Conservation (phyloP, 1,140 invertebrate species). For the Drosophila sechellia region DNA sequence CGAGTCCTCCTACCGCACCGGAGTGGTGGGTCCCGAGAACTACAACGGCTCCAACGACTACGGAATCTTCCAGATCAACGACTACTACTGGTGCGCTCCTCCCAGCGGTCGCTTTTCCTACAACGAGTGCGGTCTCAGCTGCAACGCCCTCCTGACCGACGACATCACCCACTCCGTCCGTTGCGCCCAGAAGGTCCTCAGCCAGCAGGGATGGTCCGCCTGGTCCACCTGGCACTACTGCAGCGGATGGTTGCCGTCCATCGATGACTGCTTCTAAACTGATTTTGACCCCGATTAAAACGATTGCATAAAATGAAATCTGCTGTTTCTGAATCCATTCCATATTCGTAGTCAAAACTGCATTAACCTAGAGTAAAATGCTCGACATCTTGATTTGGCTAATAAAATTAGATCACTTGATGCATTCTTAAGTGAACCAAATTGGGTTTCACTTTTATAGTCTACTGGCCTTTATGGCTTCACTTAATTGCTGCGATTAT, state of each 20-base stretch:
- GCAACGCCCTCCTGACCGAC: constrained; percentile 59
- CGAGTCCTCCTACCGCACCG: constrained; percentile 63
- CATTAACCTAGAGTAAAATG: too few species aligned
- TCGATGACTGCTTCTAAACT: constrained; percentile 61
- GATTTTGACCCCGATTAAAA: constrained; percentile 9
- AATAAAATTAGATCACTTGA: too few species aligned
- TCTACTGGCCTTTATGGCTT: neutral
- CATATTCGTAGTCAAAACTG: too few species aligned
- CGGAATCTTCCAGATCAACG: constrained; percentile 81
- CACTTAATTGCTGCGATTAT: constrained; percentile 1
- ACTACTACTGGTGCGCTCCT: constrained; percentile 76
- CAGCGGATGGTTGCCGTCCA: constrained; percentile 60
- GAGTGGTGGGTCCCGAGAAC: constrained; percentile 54
- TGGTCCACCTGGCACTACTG: constrained; percentile 75
- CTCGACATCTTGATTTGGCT: too few species aligned
- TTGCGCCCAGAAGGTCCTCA: constrained; percentile 67
- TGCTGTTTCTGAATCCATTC: neutral
- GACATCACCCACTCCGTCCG: constrained; percentile 63
- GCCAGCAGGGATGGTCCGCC: constrained; percentile 71
- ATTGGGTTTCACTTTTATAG: neutral
- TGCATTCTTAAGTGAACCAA: too few species aligned
- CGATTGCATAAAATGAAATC: neutral
- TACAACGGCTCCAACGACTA: constrained; percentile 75
- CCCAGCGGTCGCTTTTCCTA: constrained; percentile 61
- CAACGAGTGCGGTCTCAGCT: constrained; percentile 58